Conservation (phyloP, 2,113 vertebrate species). For the Myotis yumanensis region DNA sequence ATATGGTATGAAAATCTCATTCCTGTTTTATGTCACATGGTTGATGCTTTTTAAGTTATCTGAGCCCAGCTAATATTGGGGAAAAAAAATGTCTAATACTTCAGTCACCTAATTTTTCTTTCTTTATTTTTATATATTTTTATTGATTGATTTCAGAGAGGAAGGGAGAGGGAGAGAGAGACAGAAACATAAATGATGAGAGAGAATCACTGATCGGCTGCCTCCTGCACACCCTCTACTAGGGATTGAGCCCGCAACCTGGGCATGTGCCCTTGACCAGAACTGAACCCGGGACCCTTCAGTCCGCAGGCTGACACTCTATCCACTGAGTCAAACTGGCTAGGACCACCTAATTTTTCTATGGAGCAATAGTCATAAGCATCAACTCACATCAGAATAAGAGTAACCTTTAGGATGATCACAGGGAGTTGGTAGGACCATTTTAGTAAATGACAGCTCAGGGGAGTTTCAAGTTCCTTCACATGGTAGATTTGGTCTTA, state of each 20-base stretch:
- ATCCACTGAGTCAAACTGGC: no score
- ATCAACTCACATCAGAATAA: neutral
- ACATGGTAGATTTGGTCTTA: neutral
- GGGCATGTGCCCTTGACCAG: no score
- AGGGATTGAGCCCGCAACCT: no score
- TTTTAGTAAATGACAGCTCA: neutral
- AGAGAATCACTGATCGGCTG: no score
- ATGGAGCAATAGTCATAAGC: neutral
- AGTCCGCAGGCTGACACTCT: no score
- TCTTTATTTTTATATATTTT: no score
- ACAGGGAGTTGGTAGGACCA: neutral
- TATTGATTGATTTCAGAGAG: no score
- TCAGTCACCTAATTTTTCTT: constrained; percentile 29
- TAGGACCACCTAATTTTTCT: neutral
- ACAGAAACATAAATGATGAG: no score
- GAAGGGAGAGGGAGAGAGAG: no score
- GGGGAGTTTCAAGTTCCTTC: neutral
- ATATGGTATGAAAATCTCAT: neutral
- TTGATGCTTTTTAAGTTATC: neutral
- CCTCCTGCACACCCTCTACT: no score
- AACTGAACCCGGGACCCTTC: no score
- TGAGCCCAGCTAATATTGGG: neutral
- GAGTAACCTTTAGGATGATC: neutral
- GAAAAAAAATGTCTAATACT: constrained; percentile 8
- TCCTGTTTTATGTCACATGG: neutral